Conservation (phyloP, 1,140 invertebrate species). For the Dendrolimus kikuchii region DNA sequence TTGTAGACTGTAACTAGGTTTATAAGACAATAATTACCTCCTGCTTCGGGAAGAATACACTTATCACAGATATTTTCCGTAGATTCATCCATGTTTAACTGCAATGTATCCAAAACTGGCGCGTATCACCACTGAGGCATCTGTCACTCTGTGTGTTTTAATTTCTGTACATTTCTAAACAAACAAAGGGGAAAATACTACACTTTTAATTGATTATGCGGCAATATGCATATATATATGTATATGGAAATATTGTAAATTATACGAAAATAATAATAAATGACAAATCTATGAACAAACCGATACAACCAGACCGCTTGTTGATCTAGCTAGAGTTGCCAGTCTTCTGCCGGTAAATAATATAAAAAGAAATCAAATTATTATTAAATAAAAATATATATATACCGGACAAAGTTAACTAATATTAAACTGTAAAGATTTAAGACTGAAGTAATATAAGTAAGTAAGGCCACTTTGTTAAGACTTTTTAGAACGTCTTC, state of each 20-base stretch:
- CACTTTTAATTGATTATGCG: not conserved
- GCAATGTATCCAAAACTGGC: constrained; percentile 40
- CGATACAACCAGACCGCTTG: constrained; percentile 48
- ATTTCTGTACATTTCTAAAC: constrained; percentile 29
- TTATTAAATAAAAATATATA: too few species aligned
- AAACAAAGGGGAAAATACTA: constrained; percentile 4
- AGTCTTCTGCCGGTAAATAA: too few species aligned
- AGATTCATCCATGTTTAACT: constrained; percentile 38
- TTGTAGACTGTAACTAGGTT: too few species aligned
- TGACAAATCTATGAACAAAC: constrained; percentile 23
- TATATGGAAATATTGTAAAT: constrained; percentile 9
- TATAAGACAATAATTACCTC: too few species aligned
- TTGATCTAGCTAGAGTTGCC: constrained; percentile 53
- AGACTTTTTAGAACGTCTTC: too few species aligned
- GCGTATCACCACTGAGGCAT: constrained; percentile 49
- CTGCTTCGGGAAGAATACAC: too few species aligned
- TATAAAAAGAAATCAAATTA: not conserved
- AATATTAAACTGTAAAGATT: too few species aligned
- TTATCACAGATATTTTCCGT: constrained; percentile 14
- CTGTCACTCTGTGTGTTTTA: constrained; percentile 41
- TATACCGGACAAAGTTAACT: too few species aligned
- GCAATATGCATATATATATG: not conserved
- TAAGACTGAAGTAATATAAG: too few species aligned
- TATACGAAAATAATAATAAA: constrained; percentile 22
- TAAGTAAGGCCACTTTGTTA: too few species aligned